These are phyloP conservation scores for Galbula dea DNA, from an alignment of 2,113 vertebrate species.

Conservation along the genomic window DNA sequence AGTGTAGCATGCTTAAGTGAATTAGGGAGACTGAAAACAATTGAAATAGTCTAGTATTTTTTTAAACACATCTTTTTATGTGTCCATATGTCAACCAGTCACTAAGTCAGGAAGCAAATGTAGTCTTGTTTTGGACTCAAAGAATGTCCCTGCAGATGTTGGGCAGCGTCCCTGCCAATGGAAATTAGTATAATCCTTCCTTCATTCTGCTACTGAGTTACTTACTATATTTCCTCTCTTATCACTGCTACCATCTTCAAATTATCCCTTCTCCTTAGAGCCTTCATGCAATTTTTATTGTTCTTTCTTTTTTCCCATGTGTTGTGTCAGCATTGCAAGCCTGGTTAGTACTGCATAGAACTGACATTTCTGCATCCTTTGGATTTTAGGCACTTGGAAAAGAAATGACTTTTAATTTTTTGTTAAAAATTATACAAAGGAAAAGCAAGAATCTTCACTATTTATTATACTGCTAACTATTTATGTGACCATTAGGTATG, in stretches of 20 bases:
- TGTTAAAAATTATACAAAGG: not conserved
- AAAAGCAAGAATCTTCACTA: not conserved
- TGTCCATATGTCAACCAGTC: not conserved
- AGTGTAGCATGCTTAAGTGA: not conserved
- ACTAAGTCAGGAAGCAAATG: not conserved
- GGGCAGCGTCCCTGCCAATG: not conserved
- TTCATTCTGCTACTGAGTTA: not conserved
- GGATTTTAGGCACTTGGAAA: not conserved
- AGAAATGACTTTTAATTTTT: not conserved
- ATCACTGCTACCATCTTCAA: not conserved
- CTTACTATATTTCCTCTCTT: not conserved
- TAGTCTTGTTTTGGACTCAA: not conserved
- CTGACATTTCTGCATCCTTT: not conserved
- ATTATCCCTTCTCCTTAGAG: not conserved
- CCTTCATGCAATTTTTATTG: fast-evolving
- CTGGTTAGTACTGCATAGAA: not conserved
- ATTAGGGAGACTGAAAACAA: not conserved
- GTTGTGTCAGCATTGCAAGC: not conserved
- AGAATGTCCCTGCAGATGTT: not conserved
- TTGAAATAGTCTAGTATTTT: not conserved
- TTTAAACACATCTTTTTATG: not conserved
- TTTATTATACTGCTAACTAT: not conserved
- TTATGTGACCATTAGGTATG: not conserved
- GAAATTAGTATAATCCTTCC: not conserved
- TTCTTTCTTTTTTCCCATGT: not conserved